A percentile compares a stretch with the other conserved stretches of the same genome.
phyloP scores from a whole-genome alignment of 2,888 invertebrate genomes.

The Lepidochitona cinerea region DNA sequence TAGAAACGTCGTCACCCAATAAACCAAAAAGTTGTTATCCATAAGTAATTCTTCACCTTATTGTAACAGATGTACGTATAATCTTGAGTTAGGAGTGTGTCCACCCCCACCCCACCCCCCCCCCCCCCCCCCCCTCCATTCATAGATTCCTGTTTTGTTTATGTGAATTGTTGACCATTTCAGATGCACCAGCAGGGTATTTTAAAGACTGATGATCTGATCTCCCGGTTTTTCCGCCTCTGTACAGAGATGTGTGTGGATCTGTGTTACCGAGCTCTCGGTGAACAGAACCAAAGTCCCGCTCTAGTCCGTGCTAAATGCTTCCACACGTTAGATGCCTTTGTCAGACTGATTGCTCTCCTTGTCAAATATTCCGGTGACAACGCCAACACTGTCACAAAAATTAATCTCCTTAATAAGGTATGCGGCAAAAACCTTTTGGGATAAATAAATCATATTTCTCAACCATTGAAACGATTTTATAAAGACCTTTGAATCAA shows the following conservation, averaged over 20 bases:
- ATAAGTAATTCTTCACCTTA: too few species aligned
- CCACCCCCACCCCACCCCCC: too few species aligned
- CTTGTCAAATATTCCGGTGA: slow-evolving; percentile 82
- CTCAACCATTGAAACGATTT: too few species aligned
- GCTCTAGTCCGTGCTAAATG: slow-evolving; percentile 88
- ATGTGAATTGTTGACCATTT: too few species aligned
- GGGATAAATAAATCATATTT: neutral
- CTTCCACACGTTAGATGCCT: slow-evolving; percentile 95
- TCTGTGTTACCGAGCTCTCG: slow-evolving; percentile 87
- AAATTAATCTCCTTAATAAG: slow-evolving; percentile 96
- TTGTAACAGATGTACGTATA: too few species aligned
- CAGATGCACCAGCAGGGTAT: slow-evolving; percentile 97
- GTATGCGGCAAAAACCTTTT: slow-evolving; percentile 69
- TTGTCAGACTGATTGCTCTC: slow-evolving; percentile 91
- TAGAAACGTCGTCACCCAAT: too few species aligned
- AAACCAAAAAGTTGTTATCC: too few species aligned
- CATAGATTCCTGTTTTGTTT: too few species aligned
- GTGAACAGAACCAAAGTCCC: slow-evolving; percentile 76
- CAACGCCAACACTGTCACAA: slow-evolving; percentile 88
- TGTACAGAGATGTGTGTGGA: slow-evolving; percentile 98
- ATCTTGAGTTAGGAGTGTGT: too few species aligned
- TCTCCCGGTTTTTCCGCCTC: slow-evolving; percentile 96
- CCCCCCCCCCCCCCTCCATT: too few species aligned
- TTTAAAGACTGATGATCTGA: slow-evolving; percentile 96
- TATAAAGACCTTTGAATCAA: too few species aligned